Conservation (phyloP, 2,113 vertebrate genomes). For the Cynocephalus volans region DNA sequence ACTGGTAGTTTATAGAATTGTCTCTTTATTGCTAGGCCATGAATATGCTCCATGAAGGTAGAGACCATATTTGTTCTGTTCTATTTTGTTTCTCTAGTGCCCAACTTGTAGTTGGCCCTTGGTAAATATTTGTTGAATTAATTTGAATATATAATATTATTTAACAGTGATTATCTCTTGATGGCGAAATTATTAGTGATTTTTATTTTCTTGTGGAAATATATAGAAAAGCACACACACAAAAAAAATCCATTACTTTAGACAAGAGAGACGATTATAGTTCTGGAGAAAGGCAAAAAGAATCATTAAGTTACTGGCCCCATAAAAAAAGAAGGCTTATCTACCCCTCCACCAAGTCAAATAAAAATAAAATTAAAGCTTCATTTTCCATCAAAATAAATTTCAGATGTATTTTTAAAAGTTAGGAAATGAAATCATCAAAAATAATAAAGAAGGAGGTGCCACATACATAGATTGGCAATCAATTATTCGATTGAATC, state of each 20-base stretch:
- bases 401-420: not conserved
- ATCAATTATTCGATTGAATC: too few species aligned
- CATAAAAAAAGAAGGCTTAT: not conserved
- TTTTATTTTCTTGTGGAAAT: not conserved
- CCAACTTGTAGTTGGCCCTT: not conserved
- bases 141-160: not conserved
- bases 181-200: not conserved
- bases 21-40: not conserved
- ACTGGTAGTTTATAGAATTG: not conserved
- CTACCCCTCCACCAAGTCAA: not conserved
- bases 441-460: not conserved
- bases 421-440: not conserved
- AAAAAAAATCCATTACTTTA: not conserved
- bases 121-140: not conserved
- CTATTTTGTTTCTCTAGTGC: not conserved
- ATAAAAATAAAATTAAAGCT: not conserved
- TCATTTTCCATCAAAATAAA: not conserved
- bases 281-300: not conserved
- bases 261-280: not conserved
- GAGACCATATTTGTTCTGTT: not conserved
- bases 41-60: not conserved
- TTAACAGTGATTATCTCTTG: not conserved
- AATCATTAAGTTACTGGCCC: not conserved
- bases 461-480: not conserved
- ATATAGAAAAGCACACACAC: not conserved